phyloP scores from a whole-genome alignment of 2,888 invertebrate genomes.

The Drosophila rellima region DNA sequence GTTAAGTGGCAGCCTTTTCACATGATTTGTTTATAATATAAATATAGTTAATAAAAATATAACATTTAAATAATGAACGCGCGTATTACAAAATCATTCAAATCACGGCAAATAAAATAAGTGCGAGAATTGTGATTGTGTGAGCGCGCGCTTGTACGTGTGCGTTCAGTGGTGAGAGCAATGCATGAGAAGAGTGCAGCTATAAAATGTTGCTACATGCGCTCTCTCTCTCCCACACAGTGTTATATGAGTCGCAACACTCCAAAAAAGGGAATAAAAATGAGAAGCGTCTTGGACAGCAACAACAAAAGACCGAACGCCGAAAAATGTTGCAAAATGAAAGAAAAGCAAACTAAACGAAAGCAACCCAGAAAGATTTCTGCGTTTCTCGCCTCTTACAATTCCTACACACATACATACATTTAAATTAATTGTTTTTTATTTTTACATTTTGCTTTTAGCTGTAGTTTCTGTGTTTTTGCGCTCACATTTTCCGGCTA shows the following conservation, averaged over 20 bases:
- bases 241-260: constrained; percentile 86
- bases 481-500: constrained; percentile 65
- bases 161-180: constrained; percentile 63
- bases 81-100: constrained; percentile 81
- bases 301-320: constrained; percentile 71
- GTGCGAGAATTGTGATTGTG: constrained; percentile 70
- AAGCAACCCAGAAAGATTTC: constrained; percentile 63
- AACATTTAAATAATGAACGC: constrained; percentile 64
- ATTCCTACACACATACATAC: constrained; percentile 18
- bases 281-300: constrained; percentile 72
- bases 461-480: constrained; percentile 49
- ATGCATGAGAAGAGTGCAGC: constrained; percentile 76
- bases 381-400: constrained; percentile 56
- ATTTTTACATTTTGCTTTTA: constrained; percentile 36
- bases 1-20: constrained; percentile 40
- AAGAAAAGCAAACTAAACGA: constrained; percentile 71
- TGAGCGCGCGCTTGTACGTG: constrained; percentile 45
- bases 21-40: constrained; percentile 24
- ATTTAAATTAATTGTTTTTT: constrained; percentile 71
- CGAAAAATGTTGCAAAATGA: constrained; percentile 79
- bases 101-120: constrained; percentile 80
- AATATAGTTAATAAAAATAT: constrained; percentile 29
- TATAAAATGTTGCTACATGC: constrained; percentile 67
- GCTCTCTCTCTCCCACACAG: constrained; percentile 69
- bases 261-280: constrained; percentile 86